phyloP scores from a whole-genome alignment of 2,888 invertebrate genomes.

The Pseudolycoriella hygida region DNA sequence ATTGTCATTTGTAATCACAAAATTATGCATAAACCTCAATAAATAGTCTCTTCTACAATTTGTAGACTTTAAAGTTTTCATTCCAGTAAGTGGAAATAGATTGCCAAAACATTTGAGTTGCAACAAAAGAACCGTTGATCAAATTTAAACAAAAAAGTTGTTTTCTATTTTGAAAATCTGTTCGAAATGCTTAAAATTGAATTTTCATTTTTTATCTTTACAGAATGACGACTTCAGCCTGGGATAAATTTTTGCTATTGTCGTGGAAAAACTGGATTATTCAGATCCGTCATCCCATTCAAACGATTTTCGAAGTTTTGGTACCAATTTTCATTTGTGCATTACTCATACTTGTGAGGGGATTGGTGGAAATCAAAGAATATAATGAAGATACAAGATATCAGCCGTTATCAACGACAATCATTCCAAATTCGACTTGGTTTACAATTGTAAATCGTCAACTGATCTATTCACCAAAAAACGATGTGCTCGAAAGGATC shows the following conservation, averaged over 20 bases:
- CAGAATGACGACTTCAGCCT: neutral
- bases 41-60: no score
- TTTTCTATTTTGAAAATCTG: no score
- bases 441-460: neutral
- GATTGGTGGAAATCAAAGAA: conserved; percentile 36
- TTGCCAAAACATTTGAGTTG: no score
- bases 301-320: conserved; percentile 44
- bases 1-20: no score
- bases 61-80: no score
- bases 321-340: conserved; percentile 42
- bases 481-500: conserved; percentile 7
- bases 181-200: no score
- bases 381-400: conserved; percentile 15
- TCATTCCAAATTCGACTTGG: neutral
- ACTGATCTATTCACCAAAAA: conserved; percentile 10
- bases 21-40: no score
- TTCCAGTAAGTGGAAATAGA: no score
- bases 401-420: conserved; percentile 19
- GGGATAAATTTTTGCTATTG: conserved; percentile 39
- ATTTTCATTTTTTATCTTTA: conserved; percentile 10
- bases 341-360: conserved; percentile 44
- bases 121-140: no score
- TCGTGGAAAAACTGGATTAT: conserved; percentile 68
- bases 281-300: conserved; percentile 45
- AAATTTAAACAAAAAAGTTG: no score